phyloP scores from a whole-genome alignment of 2,888 invertebrate species.

The Euproctis similis region DNA sequence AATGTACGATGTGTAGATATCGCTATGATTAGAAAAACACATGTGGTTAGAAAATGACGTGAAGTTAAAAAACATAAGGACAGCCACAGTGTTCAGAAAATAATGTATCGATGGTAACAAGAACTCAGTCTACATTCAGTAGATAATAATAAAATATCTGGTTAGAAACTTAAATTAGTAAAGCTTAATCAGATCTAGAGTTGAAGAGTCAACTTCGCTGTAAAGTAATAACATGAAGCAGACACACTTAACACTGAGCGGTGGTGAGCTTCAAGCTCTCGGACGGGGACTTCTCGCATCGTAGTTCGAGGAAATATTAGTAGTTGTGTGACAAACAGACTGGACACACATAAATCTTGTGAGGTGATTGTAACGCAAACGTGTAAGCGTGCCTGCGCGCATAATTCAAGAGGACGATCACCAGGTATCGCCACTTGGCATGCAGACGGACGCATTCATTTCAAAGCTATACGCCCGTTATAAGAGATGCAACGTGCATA shows the following conservation, averaged over 20 bases:
- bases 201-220: slow-evolving; percentile 7
- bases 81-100: too few species aligned
- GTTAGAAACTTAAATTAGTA: too few species aligned
- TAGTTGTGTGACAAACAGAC: slow-evolving; percentile 40
- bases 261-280: slow-evolving; percentile 11
- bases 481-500: slow-evolving; percentile 61
- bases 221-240: slow-evolving; percentile 13
- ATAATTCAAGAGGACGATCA: slow-evolving; percentile 72
- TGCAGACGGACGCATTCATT: slow-evolving; percentile 65
- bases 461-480: slow-evolving; percentile 70
- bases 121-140: too few species aligned
- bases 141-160: too few species aligned
- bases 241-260: slow-evolving; percentile 10
- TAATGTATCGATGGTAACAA: too few species aligned
- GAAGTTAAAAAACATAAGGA: too few species aligned
- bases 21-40: too few species aligned
- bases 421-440: slow-evolving; percentile 67
- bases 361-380: slow-evolving; percentile 64
- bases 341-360: slow-evolving; percentile 59
- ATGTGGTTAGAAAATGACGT: too few species aligned
- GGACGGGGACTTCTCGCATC: slow-evolving; percentile 33
- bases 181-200: too few species aligned
- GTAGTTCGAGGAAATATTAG: slow-evolving; percentile 57
- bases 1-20: too few species aligned
- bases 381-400: slow-evolving; percentile 63